Percentiles rank a stretch among this genome's conserved stretches.
These are phyloP conservation scores for Drosophila subquinaria DNA, from an alignment of 2,888 invertebrate genomes.

Conservation along the genomic window DNA sequence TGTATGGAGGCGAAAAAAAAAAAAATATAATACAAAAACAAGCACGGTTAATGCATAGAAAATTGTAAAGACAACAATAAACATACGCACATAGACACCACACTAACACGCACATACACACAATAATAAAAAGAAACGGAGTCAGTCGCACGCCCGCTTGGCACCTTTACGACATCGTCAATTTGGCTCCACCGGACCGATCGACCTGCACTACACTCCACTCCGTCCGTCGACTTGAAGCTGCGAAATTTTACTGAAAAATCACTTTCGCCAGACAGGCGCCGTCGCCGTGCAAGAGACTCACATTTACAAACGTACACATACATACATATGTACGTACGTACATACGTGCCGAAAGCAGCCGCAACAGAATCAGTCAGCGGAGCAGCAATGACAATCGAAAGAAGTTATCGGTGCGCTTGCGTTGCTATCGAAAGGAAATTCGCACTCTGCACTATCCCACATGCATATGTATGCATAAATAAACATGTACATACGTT, in stretches of 20 bases:
- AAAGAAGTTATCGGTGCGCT: conserved; percentile 59
- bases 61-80: conserved; percentile 52
- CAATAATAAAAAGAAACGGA: conserved; percentile 57
- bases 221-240: conserved; percentile 61
- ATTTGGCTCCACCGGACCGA: conserved; percentile 56
- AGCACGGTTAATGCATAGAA: conserved; percentile 23
- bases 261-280: conserved; percentile 76
- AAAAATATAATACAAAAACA: conserved; percentile 30
- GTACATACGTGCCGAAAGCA: conserved; percentile 53
- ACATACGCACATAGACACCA: conserved; percentile 33
- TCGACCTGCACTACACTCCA: conserved; percentile 44
- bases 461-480: conserved; percentile 17
- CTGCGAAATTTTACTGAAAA: conserved; percentile 69
- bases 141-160: conserved; percentile 67
- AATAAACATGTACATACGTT: conserved; percentile 14
- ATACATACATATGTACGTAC: not conserved
- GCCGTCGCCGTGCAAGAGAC: conserved; percentile 62
- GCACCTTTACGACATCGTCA: conserved; percentile 69
- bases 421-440: conserved; percentile 59
- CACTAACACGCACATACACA: conserved; percentile 20
- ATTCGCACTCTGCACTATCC: conserved; percentile 53
- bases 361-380: conserved; percentile 58
- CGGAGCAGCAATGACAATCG: conserved; percentile 55
- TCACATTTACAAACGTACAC: conserved; percentile 25
- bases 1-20: conserved; percentile 13